phyloP scores from a whole-genome alignment of 2,888 invertebrate species.

The Monochamus alternatus region DNA sequence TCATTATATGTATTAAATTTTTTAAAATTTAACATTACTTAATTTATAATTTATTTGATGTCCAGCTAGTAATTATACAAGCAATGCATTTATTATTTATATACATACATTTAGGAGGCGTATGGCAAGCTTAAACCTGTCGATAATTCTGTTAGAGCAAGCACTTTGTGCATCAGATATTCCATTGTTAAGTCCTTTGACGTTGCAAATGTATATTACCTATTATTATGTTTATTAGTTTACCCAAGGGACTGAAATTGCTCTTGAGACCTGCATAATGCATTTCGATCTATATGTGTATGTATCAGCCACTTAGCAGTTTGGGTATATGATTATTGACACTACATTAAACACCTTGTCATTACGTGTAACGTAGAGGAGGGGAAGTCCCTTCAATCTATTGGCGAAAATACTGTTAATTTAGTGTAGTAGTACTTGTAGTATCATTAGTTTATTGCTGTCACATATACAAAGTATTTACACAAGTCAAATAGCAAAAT shows the following conservation, averaged over 20 bases:
- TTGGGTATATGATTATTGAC: not conserved
- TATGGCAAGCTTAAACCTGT: not conserved
- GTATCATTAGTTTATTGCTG: no score
- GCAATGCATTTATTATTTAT: no score
- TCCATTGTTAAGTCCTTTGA: conserved; percentile 1
- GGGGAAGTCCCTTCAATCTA: no score
- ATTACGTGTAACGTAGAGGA: not conserved
- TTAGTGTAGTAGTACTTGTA: no score
- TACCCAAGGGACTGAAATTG: not conserved
- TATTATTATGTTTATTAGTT: conserved; percentile 10
- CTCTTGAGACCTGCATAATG: not conserved
- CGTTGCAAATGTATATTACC: not conserved
- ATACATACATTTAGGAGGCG: no score
- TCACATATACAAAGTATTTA: no score
- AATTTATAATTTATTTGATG: no score
- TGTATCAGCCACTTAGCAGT: not conserved
- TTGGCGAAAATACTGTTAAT: no score
- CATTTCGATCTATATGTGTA: not conserved
- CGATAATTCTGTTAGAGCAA: not conserved
- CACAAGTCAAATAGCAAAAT: no score
- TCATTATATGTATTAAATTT: no score
- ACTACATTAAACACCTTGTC: not conserved
- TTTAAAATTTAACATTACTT: no score
- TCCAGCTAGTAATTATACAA: no score
- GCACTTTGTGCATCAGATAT: conserved; percentile 9